Evolutionary conservation across 2,797 vertebrate species (phyloP).

Genomic region (Rhinoraja longicauda): DNA sequence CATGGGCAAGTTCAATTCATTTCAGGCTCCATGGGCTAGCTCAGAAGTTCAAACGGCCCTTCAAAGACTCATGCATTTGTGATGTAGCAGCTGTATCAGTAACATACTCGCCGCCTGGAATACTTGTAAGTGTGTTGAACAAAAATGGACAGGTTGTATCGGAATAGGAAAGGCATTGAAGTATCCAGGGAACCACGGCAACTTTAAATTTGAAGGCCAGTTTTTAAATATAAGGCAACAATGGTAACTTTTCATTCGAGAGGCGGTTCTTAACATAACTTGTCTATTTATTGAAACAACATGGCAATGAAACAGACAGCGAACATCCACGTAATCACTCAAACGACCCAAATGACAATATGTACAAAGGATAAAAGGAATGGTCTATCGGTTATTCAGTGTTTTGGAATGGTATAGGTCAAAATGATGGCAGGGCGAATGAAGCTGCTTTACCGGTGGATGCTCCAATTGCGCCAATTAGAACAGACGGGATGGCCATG

Average conservation of each 20-base stretch:
- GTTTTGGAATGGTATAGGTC: background rate
- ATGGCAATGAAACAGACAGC: background rate
- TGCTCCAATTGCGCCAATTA: slow-evolving; percentile 91
- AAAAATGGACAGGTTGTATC: background rate
- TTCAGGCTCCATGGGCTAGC: background rate
- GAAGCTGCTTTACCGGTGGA: slow-evolving; percentile 74
- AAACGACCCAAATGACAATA: background rate
- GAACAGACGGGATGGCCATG: slow-evolving; percentile 87
- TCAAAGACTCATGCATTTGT: background rate
- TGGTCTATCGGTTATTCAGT: background rate
- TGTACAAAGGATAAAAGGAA: background rate
- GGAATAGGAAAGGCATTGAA: background rate
- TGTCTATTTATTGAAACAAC: background rate
- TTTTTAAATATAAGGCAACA: background rate
- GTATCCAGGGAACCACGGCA: background rate
- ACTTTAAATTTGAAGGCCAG: background rate
- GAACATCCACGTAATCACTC: background rate
- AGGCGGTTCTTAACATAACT: background rate
- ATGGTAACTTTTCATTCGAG: background rate
- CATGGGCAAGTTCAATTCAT: background rate
- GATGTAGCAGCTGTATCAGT: too few relatives aligned
- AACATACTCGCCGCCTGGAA: background rate
- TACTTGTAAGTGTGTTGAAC: background rate
- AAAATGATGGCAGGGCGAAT: background rate
- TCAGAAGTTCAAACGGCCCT: background rate